phyloP scores from a whole-genome alignment of 2,113 vertebrate species.

The Typhlomys cinereus region DNA sequence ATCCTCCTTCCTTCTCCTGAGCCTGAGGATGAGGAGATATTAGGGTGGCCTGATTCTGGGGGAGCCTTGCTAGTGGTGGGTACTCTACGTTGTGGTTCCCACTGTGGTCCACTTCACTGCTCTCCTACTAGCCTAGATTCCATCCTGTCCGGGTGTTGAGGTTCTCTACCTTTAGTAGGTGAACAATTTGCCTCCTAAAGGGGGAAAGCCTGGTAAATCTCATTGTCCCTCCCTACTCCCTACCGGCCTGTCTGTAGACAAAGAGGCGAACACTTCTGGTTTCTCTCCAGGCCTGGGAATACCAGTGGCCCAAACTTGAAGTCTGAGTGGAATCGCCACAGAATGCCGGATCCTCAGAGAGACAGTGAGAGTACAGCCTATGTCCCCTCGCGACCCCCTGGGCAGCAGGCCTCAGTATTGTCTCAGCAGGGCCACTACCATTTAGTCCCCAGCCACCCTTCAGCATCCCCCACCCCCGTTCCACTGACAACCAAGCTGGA shows the following conservation, averaged over 20 bases:
- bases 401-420: neutral
- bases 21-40: no score
- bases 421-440: neutral
- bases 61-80: no score
- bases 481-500: neutral
- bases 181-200: neutral
- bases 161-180: no score
- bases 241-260: neutral
- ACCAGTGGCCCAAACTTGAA: neutral
- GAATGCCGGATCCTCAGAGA: neutral
- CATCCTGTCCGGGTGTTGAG: no score
- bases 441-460: neutral
- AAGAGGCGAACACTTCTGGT: neutral
- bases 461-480: neutral
- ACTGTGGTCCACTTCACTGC: no score
- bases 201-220: neutral
- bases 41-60: no score
- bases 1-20: no score
- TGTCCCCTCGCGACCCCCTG: no score
- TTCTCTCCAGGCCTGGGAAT: neutral
- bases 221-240: neutral
- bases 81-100: no score
- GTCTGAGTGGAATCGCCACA: neutral
- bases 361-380: accelerated
- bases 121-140: no score